Conservation (phyloP, 1,140 invertebrate genomes). For the Metopolophium dirhodum region DNA sequence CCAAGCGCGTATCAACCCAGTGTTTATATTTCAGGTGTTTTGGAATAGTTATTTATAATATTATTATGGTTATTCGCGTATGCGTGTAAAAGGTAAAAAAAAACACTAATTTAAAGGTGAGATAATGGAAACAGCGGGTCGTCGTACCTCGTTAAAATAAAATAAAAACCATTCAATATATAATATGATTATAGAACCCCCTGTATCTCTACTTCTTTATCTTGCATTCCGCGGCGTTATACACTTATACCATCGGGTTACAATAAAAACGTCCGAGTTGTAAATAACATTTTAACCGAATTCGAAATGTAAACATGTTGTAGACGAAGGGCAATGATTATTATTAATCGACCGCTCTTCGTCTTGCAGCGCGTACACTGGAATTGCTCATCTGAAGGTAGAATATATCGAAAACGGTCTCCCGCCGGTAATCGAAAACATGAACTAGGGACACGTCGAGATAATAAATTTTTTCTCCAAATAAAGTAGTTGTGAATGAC, state of each 20-base stretch:
- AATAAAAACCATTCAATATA: constrained; percentile 23
- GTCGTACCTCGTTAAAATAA: constrained; percentile 41
- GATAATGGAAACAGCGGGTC: constrained; percentile 45
- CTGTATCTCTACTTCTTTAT: neutral
- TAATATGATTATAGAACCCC: constrained; percentile 4
- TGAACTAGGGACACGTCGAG: constrained; percentile 7
- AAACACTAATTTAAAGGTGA: constrained; percentile 49
- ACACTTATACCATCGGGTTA: neutral
- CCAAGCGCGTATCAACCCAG: neutral
- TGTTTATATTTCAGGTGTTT: neutral
- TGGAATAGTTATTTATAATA: neutral
- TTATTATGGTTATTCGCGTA: neutral
- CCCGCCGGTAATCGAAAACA: constrained; percentile 31
- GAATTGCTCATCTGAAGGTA: neutral
- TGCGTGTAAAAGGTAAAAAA: neutral
- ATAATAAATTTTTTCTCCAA: neutral
- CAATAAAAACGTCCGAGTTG: constrained; percentile 45
- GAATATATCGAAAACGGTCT: neutral
- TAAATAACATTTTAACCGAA: constrained; percentile 44
- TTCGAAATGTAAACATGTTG: constrained; percentile 49
- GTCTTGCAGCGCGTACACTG: neutral
- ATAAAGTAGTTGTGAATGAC: neutral
- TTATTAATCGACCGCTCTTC: constrained; percentile 44
- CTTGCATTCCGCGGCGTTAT: neutral
- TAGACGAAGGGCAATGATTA: constrained; percentile 25